A percentile compares a stretch with the other conserved stretches of the same genome.
Conservation (phyloP, 2,113 vertebrate genomes). For the Limanda limanda region DNA sequence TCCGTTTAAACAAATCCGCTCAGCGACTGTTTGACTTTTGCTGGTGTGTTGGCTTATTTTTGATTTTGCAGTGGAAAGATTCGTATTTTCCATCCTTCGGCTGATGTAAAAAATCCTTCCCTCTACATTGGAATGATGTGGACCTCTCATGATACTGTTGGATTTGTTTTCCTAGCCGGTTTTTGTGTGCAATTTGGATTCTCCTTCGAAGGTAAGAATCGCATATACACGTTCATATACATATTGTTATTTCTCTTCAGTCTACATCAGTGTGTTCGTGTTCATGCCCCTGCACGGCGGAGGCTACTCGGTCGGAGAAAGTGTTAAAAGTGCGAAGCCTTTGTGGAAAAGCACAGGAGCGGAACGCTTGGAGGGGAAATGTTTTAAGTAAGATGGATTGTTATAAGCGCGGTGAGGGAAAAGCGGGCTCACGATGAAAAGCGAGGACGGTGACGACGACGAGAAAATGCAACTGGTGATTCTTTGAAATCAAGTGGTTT, state of each 20-base stretch:
- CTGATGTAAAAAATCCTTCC: constrained; percentile 64
- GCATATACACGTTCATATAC: neutral
- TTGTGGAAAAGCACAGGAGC: neutral
- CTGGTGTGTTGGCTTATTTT: constrained; percentile 27
- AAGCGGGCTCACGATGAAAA: neutral
- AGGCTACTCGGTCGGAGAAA: constrained; percentile 34
- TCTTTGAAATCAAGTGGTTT: constrained; percentile 43
- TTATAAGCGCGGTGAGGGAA: neutral
- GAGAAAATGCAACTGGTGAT: constrained; percentile 70
- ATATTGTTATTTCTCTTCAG: neutral
- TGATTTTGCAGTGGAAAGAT: constrained; percentile 29
- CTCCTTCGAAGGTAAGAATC: constrained; percentile 80
- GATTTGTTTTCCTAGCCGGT: constrained; percentile 83
- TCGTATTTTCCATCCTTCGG: constrained; percentile 30
- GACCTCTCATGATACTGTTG: constrained; percentile 83
- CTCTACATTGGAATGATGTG: constrained; percentile 79
- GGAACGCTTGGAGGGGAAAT: neutral
- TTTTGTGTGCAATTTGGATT: constrained; percentile 82
- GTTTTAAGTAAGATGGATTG: neutral
- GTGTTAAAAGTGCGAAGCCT: constrained; percentile 69
- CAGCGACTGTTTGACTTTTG: constrained; percentile 67
- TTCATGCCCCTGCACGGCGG: too few species aligned
- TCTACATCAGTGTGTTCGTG: neutral
- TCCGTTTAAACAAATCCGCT: constrained; percentile 47
- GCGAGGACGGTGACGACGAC: constrained; percentile 1